These are phyloP conservation scores for Papilio demoleus DNA, from an alignment of 2,888 invertebrate species.

Conservation along the genomic window DNA sequence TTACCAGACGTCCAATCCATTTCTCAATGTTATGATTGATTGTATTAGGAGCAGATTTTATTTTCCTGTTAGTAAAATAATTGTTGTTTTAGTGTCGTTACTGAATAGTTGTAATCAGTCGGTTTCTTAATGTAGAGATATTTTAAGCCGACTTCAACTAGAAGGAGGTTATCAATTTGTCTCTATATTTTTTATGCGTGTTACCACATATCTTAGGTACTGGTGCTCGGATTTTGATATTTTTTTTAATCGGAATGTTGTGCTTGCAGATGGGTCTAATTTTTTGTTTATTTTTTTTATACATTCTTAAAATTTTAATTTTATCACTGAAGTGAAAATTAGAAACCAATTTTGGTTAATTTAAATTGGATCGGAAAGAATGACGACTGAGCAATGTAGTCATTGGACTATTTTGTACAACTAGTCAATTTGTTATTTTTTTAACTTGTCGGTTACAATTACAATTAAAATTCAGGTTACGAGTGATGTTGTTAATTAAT, in stretches of 20 bases:
- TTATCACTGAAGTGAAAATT: background rate
- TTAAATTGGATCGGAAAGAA: background rate
- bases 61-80: background rate
- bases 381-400: background rate
- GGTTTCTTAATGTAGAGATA: too few species aligned
- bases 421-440: background rate
- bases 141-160: too few species aligned
- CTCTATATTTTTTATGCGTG: too few species aligned
- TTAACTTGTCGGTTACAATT: background rate
- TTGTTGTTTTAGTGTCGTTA: background rate
- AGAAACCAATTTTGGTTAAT: background rate
- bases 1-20: background rate
- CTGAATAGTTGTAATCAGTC: too few species aligned
- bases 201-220: too few species aligned
- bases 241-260: too few species aligned
- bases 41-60: background rate
- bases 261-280: too few species aligned
- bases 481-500: conserved; percentile 16
- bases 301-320: background rate
- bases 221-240: background rate
- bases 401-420: background rate
- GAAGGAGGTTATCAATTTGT: too few species aligned
- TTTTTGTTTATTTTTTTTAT: background rate
- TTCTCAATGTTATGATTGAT: background rate
- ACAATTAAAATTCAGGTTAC: background rate